Percentiles rank a stretch among this genome's conserved stretches.
Evolutionary conservation across 2,888 invertebrate genomes (phyloP).

Genomic region (Spicauda simplicius): DNA sequence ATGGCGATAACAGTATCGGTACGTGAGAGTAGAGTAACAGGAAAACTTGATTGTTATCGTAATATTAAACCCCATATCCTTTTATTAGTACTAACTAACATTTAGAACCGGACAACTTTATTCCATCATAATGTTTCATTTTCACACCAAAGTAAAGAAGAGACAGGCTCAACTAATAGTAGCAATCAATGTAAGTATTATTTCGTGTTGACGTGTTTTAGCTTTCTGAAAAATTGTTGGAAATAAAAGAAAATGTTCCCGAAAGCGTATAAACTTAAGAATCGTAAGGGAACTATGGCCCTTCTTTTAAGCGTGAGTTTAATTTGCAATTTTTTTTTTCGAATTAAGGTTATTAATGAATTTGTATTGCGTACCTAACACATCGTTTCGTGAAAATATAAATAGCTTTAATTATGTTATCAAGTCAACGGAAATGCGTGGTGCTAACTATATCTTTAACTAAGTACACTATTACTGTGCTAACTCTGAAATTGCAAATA

Average conservation of each 20-base stretch:
- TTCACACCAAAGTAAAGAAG: conserved; percentile 59
- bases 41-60: background rate
- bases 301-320: conserved; percentile 52
- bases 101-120: background rate
- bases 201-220: conserved; percentile 24
- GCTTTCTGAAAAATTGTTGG: background rate
- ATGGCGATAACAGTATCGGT: background rate
- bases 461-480: no score
- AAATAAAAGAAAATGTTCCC: conserved; percentile 8
- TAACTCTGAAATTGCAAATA: no score
- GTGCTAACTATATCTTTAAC: no score
- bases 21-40: background rate
- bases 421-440: no score
- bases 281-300: conserved; percentile 52
- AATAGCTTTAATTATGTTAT: no score
- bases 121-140: conserved; percentile 55
- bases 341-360: no score
- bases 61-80: background rate
- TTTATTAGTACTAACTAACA: conserved; percentile 9
- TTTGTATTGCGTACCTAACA: no score
- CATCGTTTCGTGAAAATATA: no score
- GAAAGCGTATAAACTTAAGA: conserved; percentile 42
- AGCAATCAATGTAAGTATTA: conserved; percentile 58
- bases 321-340: background rate
- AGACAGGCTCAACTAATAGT: conserved; percentile 58